phyloP scores from a whole-genome alignment of 2,113 vertebrate species.

The Rafetus swinhoei region DNA sequence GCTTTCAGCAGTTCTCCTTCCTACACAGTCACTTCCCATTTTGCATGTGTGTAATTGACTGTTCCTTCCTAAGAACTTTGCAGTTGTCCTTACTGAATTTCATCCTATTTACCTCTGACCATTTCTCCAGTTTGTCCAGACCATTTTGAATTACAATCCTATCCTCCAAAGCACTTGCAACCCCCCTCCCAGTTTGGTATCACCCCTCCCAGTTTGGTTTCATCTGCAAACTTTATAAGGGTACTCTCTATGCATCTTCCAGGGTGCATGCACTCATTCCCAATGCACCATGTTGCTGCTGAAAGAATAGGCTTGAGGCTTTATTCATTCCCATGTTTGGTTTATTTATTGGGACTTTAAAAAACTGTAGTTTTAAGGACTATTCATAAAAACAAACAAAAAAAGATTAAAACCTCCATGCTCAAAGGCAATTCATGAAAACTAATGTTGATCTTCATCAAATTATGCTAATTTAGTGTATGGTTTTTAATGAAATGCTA shows the following conservation, averaged over 20 bases:
- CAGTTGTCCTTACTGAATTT: too few species aligned
- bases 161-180: too few species aligned
- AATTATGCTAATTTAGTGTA: conserved; percentile 68
- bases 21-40: too few species aligned
- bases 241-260: rapidly evolving
- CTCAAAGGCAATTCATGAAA: conserved; percentile 48
- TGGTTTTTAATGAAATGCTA: conserved; percentile 61
- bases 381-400: background rate
- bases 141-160: too few species aligned
- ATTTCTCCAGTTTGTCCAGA: too few species aligned
- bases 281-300: background rate
- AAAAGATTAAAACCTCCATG: conserved; percentile 22
- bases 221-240: too few species aligned
- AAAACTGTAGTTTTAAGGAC: background rate
- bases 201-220: too few species aligned
- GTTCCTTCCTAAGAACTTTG: too few species aligned
- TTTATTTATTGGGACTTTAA: background rate
- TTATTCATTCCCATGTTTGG: background rate
- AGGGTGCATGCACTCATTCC: background rate
- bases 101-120: too few species aligned
- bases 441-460: conserved; percentile 56
- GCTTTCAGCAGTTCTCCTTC: too few species aligned
- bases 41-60: too few species aligned
- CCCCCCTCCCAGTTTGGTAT: too few species aligned
- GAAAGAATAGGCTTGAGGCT: background rate